Evolutionary conservation across 2,113 vertebrate genomes (phyloP), one percentile per base, ranked within the genome.

Genomic region (Trichomycterus rosablanca): DNA sequence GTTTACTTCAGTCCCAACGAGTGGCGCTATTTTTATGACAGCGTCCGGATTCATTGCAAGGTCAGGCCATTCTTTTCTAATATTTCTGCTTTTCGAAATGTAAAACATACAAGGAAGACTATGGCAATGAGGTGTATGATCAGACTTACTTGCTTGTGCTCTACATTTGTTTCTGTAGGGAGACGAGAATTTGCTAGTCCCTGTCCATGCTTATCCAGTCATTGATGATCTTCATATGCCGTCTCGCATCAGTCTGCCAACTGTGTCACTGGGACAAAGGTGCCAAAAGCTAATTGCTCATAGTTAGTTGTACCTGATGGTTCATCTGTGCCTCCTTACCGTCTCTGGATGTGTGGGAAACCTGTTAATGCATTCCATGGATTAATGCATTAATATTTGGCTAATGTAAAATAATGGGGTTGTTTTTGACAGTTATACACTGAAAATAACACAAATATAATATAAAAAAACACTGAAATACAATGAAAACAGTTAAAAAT

Each of bases 1-100:
- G 66, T 96, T 28, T 80, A 76, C 5, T 96, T 98, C 79, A 84
- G 77, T 48, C 92, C 95, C 10, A 84, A 95, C 60, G 92, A 95
- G 73, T 97, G 93, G 92, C 77, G 89, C 0, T 96, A 97, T 76
- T 97, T 94, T 72, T 92, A 92, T 18, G 95, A 98, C 74, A 90
- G 92, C 72, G 75, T 97, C 37, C 87, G 84, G n/a, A 67, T 98
- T 79, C 92, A 94, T 75, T 93, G 89, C 68, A 82, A 93, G 91
- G 95, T 95, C 23, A 79, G 66, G 23, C 14, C 59, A 14, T 28
- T 45, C 19, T 59, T 15, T 1, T 34, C 16, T 57, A 8, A 22
- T 22, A 22, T 20, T 28, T 50, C 32, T 40, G 32, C 11, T 32
- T 18, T 23, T n/a, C n/a, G n/a, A n/a, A n/a, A n/a, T n/a, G n/a